Evolutionary conservation across 1,140 invertebrate species (phyloP), one percentile per base, ranked within the genome.

Genomic region (Chironomus striatipennis): DNA sequence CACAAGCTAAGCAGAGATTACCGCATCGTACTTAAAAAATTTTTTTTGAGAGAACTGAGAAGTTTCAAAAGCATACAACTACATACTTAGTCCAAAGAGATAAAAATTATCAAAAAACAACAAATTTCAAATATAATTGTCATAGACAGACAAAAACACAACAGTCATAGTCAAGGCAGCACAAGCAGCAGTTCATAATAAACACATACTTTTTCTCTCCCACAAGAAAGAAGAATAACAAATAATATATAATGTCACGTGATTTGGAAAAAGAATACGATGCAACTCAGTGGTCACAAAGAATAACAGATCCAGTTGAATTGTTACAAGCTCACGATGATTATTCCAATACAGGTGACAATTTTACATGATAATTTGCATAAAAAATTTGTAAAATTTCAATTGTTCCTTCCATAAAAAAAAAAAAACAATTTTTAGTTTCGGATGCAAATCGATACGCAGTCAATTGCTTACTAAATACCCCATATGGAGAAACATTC

Each of bases 361-460:
- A 20, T 70, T 70, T 20, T 8, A 8, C 1, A 0, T 1, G n/a
- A 70, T 6, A 70, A 20, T 18, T 20, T 21, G 9, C 65, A 18
- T 8, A 5, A 21, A 7, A 67, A 67, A 20, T 5, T 20, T 70
- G 9, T 70, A 18, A 67, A 70, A 70, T 70, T 70, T 5, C n/a
- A 15, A 57, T 57, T 34, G 24, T 34, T 34, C n/a, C n/a, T 34
- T 34, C 24, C 24, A 34, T 2, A 2, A 2, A 34, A 1, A 34
- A 1, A n/a, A 34, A 2, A 2, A 34, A 1, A 34, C n/a, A n/a
- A 2, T 20, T 67, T 70, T 18, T 70, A 70, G 65, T 70, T 2
- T 70, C 65, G n/a, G 65, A 70, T 70, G 65, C 17, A 70, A 70
- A 70, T 70, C 65, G 65, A 5, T 70, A 70, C 18, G 65, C 65